Conservation (phyloP, 2,888 invertebrate species). For the Amphimallon solstitiale region DNA sequence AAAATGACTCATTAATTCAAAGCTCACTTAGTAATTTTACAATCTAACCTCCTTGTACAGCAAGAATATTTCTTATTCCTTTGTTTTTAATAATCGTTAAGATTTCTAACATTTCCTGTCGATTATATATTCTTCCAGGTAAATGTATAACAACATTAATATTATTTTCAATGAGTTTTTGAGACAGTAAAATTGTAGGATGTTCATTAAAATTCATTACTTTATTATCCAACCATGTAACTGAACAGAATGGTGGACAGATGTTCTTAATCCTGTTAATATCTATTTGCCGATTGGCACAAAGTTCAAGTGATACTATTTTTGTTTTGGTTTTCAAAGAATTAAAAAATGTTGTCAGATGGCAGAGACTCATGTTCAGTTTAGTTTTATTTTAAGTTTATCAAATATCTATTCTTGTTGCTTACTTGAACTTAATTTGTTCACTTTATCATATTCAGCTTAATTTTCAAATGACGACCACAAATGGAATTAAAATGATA, state of each 20-base stretch:
- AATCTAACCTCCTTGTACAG: constrained; percentile 76
- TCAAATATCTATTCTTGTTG: too few species aligned
- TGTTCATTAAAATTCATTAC: constrained; percentile 50
- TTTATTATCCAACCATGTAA: constrained; percentile 57
- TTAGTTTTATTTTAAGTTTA: too few species aligned
- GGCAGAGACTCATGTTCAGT: constrained; percentile 18
- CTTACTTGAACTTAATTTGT: too few species aligned
- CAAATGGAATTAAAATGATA: too few species aligned
- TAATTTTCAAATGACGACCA: too few species aligned
- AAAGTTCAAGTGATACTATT: constrained; percentile 35
- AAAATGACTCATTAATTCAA: background rate
- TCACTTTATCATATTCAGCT: too few species aligned
- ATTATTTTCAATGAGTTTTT: constrained; percentile 57
- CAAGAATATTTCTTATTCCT: constrained; percentile 76
- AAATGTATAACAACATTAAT: constrained; percentile 68
- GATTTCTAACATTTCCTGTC: constrained; percentile 61
- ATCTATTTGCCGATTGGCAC: constrained; percentile 22
- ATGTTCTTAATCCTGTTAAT: constrained; percentile 23
- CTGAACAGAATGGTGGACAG: constrained; percentile 59
- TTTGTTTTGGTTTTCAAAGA: background rate
- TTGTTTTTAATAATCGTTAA: constrained; percentile 69
- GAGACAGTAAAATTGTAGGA: constrained; percentile 63
- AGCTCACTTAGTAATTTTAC: too few species aligned
- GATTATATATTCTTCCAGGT: constrained; percentile 65
- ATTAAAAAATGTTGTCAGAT: constrained; percentile 23